Conservation (phyloP, 1,140 invertebrate genomes). For the Chymomyza costata region DNA sequence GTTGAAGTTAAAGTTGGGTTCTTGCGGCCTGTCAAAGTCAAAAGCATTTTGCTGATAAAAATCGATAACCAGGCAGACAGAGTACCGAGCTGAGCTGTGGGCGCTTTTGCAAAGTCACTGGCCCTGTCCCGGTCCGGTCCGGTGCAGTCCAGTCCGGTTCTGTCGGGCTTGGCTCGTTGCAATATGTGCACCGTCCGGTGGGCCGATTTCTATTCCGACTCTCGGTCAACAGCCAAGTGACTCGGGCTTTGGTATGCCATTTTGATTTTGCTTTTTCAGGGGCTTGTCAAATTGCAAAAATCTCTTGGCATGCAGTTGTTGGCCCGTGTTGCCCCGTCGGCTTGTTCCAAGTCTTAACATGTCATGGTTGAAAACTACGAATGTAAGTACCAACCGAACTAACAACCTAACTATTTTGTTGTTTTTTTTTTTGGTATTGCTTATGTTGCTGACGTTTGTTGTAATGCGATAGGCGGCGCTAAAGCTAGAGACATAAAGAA, state of each 20-base stretch:
- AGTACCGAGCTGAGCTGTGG: constrained; percentile 13
- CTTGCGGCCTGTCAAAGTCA: constrained; percentile 49
- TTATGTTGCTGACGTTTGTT: background rate
- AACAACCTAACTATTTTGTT: too few relatives aligned
- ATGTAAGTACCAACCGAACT: constrained; percentile 4
- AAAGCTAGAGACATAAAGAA: too few relatives aligned
- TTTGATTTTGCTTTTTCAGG: constrained; percentile 32
- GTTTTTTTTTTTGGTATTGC: too few relatives aligned
- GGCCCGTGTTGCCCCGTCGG: background rate
- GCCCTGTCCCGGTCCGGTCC: too few relatives aligned
- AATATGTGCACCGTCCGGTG: too few relatives aligned
- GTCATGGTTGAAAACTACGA: constrained; percentile 28
- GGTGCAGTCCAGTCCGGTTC: too few relatives aligned
- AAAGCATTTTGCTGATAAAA: constrained; percentile 51
- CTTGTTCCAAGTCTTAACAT: constrained; percentile 10
- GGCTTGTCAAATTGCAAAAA: constrained; percentile 45
- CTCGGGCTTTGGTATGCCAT: constrained; percentile 24
- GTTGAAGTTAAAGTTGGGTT: constrained; percentile 38
- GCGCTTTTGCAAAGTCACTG: too few relatives aligned
- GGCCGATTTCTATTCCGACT: too few relatives aligned
- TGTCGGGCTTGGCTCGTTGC: too few relatives aligned
- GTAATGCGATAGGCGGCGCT: background rate
- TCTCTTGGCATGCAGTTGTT: constrained; percentile 19
- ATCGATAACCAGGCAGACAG: constrained; percentile 52
- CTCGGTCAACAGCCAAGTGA: too few relatives aligned